Percentiles rank a stretch among this genome's conserved stretches.
Evolutionary conservation across 2,797 vertebrate genomes (phyloP).

Genomic region (Tolypeutes matacus): DNA sequence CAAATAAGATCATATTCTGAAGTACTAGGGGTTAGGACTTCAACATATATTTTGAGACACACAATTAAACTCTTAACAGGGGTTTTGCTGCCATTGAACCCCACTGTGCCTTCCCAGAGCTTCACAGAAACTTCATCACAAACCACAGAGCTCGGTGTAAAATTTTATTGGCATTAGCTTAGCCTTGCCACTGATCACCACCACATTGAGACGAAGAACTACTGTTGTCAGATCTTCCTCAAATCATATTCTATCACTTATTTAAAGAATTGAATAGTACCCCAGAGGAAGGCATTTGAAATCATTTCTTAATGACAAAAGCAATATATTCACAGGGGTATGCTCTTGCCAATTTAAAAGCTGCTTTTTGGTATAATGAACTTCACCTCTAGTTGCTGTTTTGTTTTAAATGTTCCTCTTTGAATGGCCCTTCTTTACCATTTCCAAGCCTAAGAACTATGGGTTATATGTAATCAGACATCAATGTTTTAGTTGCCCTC

Average conservation of each 20-base stretch:
- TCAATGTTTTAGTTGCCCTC: conserved; percentile 62
- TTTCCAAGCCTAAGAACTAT: conserved; percentile 28
- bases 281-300: background rate
- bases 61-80: too few relatives aligned
- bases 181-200: background rate
- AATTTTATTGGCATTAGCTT: background rate
- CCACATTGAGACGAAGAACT: background rate
- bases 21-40: too few relatives aligned
- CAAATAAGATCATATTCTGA: too few relatives aligned
- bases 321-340: background rate
- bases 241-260: background rate
- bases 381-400: background rate
- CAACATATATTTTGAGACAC: too few relatives aligned
- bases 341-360: conserved; percentile 17
- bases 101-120: too few relatives aligned
- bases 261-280: background rate
- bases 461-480: conserved; percentile 61
- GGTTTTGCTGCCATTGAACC: too few relatives aligned
- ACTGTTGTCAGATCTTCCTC: background rate
- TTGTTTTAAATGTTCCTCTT: conserved; percentile 17
- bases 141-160: too few relatives aligned
- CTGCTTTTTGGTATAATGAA: background rate
- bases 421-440: background rate
- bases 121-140: too few relatives aligned
- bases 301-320: background rate